Evolutionary conservation across 2,888 invertebrate species (phyloP), one percentile per base, ranked within the genome.

Genomic region (Lasius platythorax): DNA sequence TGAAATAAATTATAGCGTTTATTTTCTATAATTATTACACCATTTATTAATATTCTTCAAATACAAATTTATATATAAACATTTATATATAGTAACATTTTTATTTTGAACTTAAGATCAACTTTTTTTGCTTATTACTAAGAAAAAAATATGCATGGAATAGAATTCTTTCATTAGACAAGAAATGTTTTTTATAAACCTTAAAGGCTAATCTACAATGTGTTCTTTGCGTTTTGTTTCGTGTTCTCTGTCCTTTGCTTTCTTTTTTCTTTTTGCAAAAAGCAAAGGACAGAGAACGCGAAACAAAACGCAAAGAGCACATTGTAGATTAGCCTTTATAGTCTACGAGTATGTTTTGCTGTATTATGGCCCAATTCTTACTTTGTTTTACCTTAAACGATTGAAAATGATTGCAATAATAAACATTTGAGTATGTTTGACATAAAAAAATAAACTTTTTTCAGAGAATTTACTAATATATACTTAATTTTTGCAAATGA

Each of bases 401-500:
- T 30, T 8, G 15, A 63, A 43, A 63, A 33, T 63, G 33, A 1
- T 63, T 33, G 18, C 63, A 63, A n/a, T 63, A 63, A 63, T 4
- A n/a, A 63, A 63, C 5, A 4, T 63, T 63, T 33, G 33, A 63
- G 4, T 63, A 63, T 33, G 63, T 33, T 9, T 63, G 18, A 33
- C 63, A 63, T 33, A n/a, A 33, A 0, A 63, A 63, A 63, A 63
- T 63, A 63, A 63, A 63, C 9, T 63, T 63, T 9, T 18, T 63
- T 63, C 4, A 63, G 8, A 63, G 18, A 33, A 63, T 63, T 63
- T 33, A 63, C 18, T 33, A 63, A n/a, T n/a, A n/a, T 33, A 63
- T 63, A 33, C 18, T 63, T 63, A 63, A 63, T 63, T 9, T 63
- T 63, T 33, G 33, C 63, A 63, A 33, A 18, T 18, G 8, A 63